Evolutionary conservation across 1,140 invertebrate genomes (phyloP).

Genomic region (Pectinophora gossypiella): DNA sequence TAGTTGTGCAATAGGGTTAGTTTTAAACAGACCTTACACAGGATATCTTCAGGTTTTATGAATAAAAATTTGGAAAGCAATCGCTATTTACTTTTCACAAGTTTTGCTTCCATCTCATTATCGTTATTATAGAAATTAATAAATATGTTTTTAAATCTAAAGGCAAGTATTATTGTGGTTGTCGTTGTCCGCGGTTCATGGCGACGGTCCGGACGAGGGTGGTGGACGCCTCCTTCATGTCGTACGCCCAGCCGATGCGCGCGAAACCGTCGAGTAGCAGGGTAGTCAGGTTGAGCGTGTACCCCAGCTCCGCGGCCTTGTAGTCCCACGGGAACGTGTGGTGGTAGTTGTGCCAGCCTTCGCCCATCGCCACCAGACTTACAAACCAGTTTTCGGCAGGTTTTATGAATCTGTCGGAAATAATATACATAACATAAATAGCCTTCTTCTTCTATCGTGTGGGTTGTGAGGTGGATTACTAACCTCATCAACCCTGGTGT

Average conservation of each 20-base stretch:
- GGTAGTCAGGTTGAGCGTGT: conserved; percentile 77
- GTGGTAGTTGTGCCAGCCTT: conserved; percentile 96
- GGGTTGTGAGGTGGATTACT: no score
- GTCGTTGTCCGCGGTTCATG: conserved; percentile 46
- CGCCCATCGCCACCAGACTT: conserved; percentile 73
- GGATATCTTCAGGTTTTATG: no score
- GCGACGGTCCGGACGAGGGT: conserved; percentile 73
- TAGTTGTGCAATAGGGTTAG: no score
- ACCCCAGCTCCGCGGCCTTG: conserved; percentile 81
- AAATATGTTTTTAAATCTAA: not conserved
- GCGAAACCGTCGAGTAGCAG: conserved; percentile 81
- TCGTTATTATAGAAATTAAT: not conserved
- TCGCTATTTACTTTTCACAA: no score
- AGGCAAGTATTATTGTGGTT: not conserved
- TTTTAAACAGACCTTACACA: no score
- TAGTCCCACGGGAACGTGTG: conserved; percentile 94
- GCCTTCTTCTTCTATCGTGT: no score
- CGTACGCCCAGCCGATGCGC: conserved; percentile 86
- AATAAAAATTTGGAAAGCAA: no score
- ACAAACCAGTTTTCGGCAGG: conserved; percentile 80
- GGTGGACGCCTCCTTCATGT: conserved; percentile 80
- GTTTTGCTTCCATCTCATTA: no score
- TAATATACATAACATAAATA: no score
- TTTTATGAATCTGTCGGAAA: conserved; percentile 77
- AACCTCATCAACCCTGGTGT: no score